phyloP scores from a whole-genome alignment of 1,140 invertebrate genomes.

The Cryptotermes secundus region DNA sequence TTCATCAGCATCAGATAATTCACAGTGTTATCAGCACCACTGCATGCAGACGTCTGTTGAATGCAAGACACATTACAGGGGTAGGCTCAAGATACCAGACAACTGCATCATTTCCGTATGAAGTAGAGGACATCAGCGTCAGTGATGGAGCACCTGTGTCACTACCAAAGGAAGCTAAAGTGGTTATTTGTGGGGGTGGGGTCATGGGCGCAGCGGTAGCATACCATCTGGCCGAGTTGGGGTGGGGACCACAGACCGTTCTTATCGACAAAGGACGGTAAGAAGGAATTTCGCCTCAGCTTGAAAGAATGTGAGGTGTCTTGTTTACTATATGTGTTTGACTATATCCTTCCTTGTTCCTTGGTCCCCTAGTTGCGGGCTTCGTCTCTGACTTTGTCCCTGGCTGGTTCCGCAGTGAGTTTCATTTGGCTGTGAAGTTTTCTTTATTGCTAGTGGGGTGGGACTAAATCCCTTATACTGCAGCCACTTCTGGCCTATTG shows the following conservation, averaged over 20 bases:
- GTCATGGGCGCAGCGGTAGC: conserved; percentile 91
- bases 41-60: neutral
- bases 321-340: too few species aligned
- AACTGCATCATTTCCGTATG: neutral
- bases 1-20: neutral
- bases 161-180: conserved; percentile 52
- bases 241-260: conserved; percentile 80
- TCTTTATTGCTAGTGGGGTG: too few species aligned
- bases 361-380: too few species aligned
- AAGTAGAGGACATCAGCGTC: neutral
- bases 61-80: too few species aligned
- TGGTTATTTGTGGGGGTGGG: conserved; percentile 92
- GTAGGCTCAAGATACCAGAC: neutral
- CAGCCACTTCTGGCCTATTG: too few species aligned
- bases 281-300: conserved; percentile 33
- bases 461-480: too few species aligned
- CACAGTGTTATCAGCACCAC: neutral
- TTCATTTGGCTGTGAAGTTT: too few species aligned
- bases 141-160: neutral
- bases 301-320: too few species aligned
- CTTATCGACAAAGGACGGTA: conserved; percentile 80
- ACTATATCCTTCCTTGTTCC: too few species aligned
- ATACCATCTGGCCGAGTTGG: conserved; percentile 85
- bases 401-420: too few species aligned
- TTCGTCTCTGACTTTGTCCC: too few species aligned